Percentiles rank a stretch among this genome's conserved stretches.
Conservation (phyloP, 1,140 invertebrate genomes). For the Helicoverpa armigera region DNA sequence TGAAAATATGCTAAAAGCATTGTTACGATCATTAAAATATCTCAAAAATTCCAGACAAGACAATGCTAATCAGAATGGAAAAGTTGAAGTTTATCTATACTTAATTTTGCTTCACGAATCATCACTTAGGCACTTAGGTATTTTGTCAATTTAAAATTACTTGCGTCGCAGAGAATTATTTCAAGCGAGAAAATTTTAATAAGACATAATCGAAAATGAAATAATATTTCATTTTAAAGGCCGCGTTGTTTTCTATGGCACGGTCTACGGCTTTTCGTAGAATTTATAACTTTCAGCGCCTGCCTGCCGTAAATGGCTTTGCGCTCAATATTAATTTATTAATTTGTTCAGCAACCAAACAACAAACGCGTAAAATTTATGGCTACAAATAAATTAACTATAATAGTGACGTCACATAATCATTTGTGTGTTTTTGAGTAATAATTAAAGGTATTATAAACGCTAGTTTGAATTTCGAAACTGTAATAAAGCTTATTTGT, state of each 20-base stretch:
- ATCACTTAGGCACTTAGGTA: not conserved
- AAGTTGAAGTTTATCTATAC: not conserved
- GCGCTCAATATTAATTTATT: conserved; percentile 49
- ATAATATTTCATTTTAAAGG: conserved; percentile 37
- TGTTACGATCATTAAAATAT: too few species aligned
- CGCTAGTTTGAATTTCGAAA: conserved; percentile 1
- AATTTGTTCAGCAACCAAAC: conserved; percentile 45
- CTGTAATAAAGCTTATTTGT: conserved; percentile 32
- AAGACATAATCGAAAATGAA: conserved; percentile 31
- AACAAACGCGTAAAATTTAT: conserved; percentile 44
- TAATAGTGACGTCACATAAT: conserved; percentile 17
- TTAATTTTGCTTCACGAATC: not conserved
- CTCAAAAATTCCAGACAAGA: too few species aligned
- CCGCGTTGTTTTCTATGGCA: conserved; percentile 22
- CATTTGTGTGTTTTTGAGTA: conserved; percentile 27
- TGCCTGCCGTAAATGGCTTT: not conserved
- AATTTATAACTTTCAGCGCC: conserved; percentile 33
- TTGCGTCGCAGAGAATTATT: conserved; percentile 5
- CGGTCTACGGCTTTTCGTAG: conserved; percentile 2
- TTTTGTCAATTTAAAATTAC: not conserved
- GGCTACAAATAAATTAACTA: conserved; percentile 43
- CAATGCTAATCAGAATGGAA: too few species aligned
- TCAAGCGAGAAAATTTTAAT: not conserved
- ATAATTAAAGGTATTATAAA: conserved; percentile 34
- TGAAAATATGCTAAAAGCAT: too few species aligned